phyloP scores from a whole-genome alignment of 1,140 invertebrate species.

The Pissodes strobi region DNA sequence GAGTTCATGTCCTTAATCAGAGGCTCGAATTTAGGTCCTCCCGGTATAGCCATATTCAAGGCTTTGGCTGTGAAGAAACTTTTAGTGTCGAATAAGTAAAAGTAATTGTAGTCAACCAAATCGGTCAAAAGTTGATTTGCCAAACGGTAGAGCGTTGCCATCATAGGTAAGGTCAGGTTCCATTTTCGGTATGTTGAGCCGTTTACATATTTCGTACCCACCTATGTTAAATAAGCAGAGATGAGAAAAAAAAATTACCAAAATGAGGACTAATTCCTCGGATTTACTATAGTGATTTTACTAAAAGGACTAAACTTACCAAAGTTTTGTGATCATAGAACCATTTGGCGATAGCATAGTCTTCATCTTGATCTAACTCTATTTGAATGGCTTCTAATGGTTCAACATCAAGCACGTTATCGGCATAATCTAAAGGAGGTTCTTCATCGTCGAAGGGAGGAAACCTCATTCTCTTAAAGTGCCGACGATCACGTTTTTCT shows the following conservation, averaged over 20 bases:
- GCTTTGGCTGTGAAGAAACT: slow-evolving; percentile 99
- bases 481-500: slow-evolving; percentile 97
- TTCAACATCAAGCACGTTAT: slow-evolving; percentile 98
- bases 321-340: slow-evolving; percentile 99
- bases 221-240: too few relatives aligned
- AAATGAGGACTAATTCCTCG: background rate
- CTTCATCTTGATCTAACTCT: slow-evolving; percentile 95
- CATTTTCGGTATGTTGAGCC: slow-evolving; percentile 96
- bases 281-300: too few relatives aligned
- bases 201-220: slow-evolving; percentile 91
- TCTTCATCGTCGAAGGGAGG: slow-evolving; percentile 99
- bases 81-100: slow-evolving; percentile 98
- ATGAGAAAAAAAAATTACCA: slow-evolving; percentile 3
- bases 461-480: slow-evolving; percentile 99
- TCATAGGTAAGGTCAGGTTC: slow-evolving; percentile 93
- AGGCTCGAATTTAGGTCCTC: slow-evolving; percentile 99
- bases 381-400: slow-evolving; percentile 99
- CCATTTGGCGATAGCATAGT: slow-evolving; percentile 89
- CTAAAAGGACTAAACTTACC: too few relatives aligned
- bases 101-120: slow-evolving; percentile 98
- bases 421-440: slow-evolving; percentile 98
- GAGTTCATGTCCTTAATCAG: slow-evolving; percentile 97
- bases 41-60: slow-evolving; percentile 99
- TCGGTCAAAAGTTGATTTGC: slow-evolving; percentile 99
- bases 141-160: slow-evolving; percentile 96